Evolutionary conservation across 2,113 vertebrate genomes (phyloP).

Genomic region (Isichthys henryi): DNA sequence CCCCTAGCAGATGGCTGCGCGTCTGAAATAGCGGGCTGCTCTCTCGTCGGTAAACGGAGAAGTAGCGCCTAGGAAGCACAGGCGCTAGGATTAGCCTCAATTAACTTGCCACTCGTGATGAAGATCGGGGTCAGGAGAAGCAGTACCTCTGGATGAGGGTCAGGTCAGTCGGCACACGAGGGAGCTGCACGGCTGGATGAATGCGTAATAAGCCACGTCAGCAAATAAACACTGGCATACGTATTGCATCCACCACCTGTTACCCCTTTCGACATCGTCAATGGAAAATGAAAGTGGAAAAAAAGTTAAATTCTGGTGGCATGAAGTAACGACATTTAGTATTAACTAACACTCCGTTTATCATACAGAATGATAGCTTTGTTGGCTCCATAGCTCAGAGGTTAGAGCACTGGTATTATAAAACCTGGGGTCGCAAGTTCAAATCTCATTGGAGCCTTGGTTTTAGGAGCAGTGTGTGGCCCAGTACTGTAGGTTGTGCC

Average conservation of each 20-base stretch:
- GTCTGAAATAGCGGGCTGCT: neutral
- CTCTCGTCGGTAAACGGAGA: neutral
- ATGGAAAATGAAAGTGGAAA: neutral
- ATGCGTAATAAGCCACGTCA: neutral
- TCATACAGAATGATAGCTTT: neutral
- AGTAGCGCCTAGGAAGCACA: neutral
- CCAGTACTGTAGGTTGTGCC: no score
- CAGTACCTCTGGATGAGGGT: neutral
- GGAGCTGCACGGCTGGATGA: neutral
- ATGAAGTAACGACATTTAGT: neutral
- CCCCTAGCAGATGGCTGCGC: neutral
- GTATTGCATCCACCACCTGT: neutral
- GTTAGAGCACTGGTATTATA: neutral
- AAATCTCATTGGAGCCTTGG: neutral
- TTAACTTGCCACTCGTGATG: slow-evolving; percentile 8
- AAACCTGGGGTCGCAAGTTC: neutral
- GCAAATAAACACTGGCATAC: neutral
- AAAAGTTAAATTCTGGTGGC: neutral
- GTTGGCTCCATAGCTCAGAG: neutral
- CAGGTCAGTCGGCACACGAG: neutral
- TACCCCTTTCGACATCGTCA: neutral
- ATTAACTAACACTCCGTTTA: neutral
- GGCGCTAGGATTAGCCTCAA: slow-evolving; percentile 12
- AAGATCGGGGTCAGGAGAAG: neutral
- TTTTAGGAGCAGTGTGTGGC: neutral